A percentile compares a stretch with the other conserved stretches of the same genome.
Evolutionary conservation across 2,888 invertebrate genomes (phyloP).

Genomic region (Conus canariensis): DNA sequence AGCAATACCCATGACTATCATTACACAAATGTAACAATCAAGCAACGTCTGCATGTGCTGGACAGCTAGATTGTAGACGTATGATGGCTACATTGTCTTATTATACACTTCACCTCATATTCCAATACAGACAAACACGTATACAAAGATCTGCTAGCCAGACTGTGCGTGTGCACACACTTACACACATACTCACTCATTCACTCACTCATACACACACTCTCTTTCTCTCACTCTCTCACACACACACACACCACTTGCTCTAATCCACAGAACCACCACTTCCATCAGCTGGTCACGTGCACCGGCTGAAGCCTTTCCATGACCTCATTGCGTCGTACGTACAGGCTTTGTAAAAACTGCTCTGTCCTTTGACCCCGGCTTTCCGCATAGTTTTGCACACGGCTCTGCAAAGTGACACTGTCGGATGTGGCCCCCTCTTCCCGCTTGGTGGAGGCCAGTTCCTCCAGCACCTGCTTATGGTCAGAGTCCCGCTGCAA

Average conservation of each 20-base stretch:
- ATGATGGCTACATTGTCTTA: too few relatives aligned
- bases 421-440: not conserved
- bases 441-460: not conserved
- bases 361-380: constrained; percentile 60
- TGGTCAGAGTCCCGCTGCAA: constrained; percentile 65
- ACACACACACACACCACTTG: too few relatives aligned
- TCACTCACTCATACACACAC: not conserved
- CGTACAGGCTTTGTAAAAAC: constrained; percentile 61
- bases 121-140: not conserved
- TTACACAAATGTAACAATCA: too few relatives aligned
- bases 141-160: not conserved
- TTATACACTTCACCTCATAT: not conserved
- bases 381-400: constrained; percentile 57
- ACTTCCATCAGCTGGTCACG: not conserved
- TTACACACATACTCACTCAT: not conserved
- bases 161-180: not conserved
- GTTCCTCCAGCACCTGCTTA: constrained; percentile 58
- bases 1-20: too few relatives aligned
- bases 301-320: constrained; percentile 44
- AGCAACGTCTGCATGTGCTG: too few relatives aligned
- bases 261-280: too few relatives aligned
- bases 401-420: constrained; percentile 50
- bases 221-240: not conserved
- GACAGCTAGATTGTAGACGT: too few relatives aligned
- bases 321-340: constrained; percentile 57